Conservation (phyloP, 2,797 vertebrate species). For the Jordanella pulchra region DNA sequence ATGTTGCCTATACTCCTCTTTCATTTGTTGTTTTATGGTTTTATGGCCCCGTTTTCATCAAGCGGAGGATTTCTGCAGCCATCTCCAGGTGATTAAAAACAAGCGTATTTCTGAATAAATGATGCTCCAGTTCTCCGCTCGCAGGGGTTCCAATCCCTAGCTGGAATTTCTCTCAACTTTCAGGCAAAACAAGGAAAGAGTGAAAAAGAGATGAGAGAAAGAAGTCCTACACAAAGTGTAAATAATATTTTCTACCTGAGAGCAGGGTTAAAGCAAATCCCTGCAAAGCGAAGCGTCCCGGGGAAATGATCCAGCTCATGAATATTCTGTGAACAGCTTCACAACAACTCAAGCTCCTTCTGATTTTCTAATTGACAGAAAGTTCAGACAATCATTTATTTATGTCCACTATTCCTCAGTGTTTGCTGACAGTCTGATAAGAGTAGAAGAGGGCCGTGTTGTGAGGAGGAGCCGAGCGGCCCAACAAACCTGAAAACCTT, state of each 20-base stretch:
- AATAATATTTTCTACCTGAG: conserved; percentile 57
- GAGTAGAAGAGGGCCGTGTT: conserved; percentile 28
- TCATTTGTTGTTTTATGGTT: conserved; percentile 32
- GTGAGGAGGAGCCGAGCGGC: conserved; percentile 35
- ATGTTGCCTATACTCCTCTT: not conserved
- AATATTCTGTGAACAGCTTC: conserved; percentile 65
- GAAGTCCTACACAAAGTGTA: conserved; percentile 47
- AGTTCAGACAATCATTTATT: conserved; percentile 78
- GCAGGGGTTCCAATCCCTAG: conserved; percentile 48
- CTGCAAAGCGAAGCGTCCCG: conserved; percentile 57
- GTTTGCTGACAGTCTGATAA: conserved; percentile 45
- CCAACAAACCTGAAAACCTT: conserved; percentile 75
- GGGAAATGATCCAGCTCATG: conserved; percentile 66
- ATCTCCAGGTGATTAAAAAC: conserved; percentile 62
- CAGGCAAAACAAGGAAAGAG: conserved; percentile 49
- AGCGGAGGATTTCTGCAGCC: conserved; percentile 29
- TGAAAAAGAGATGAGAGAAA: conserved; percentile 7
- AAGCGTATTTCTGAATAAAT: conserved; percentile 60
- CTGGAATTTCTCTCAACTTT: conserved; percentile 43
- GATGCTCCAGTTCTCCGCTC: conserved; percentile 50
- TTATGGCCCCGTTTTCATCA: conserved; percentile 27
- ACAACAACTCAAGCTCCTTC: conserved; percentile 56
- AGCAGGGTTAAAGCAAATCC: conserved; percentile 54
- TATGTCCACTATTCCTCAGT: conserved; percentile 54
- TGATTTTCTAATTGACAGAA: conserved; percentile 76